Percentiles rank a stretch among this genome's conserved stretches.
Evolutionary conservation across 2,113 vertebrate species (phyloP).

Genomic region (Rana temporaria): DNA sequence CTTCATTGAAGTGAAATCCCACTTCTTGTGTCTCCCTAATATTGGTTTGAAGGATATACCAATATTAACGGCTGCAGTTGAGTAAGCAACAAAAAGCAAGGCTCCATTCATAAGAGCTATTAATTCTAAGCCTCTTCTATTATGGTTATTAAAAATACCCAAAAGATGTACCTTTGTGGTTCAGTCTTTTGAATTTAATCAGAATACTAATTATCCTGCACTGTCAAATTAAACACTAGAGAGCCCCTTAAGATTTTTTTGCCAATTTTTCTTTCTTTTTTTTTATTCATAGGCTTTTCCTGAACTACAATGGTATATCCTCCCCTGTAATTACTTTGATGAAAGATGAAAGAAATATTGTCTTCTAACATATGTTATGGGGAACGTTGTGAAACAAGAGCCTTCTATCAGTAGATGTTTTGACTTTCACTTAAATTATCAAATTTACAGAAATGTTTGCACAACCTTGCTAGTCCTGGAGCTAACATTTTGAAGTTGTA

Average conservation of each 20-base stretch:
- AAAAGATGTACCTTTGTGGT: slow-evolving; percentile 85
- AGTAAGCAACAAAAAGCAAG: slow-evolving; percentile 82
- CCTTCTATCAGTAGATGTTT: no score
- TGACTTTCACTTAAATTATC: no score
- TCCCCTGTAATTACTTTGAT: slow-evolving; percentile 85
- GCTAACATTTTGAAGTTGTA: no score
- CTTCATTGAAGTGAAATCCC: slow-evolving; percentile 67
- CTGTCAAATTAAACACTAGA: slow-evolving; percentile 85
- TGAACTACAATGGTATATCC: slow-evolving; percentile 70
- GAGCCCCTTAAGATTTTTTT: slow-evolving; percentile 86
- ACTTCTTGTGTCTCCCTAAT: slow-evolving; percentile 74
- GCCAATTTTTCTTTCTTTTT: slow-evolving; percentile 83
- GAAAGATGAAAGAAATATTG: slow-evolving; percentile 76
- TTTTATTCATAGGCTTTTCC: slow-evolving; percentile 86
- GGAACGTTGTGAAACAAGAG: background rate
- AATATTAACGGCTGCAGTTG: slow-evolving; percentile 85
- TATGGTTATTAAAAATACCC: slow-evolving; percentile 87
- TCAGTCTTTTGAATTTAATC: slow-evolving; percentile 85
- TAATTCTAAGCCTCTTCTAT: slow-evolving; percentile 80
- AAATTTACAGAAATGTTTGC: no score
- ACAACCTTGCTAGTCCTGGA: no score
- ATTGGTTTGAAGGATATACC: slow-evolving; percentile 84
- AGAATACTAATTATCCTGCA: slow-evolving; percentile 88
- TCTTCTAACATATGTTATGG: slow-evolving; percentile 77
- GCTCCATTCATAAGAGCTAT: slow-evolving; percentile 83